Conservation (phyloP, 1,140 invertebrate genomes). For the Tetramorium parvispinum region DNA sequence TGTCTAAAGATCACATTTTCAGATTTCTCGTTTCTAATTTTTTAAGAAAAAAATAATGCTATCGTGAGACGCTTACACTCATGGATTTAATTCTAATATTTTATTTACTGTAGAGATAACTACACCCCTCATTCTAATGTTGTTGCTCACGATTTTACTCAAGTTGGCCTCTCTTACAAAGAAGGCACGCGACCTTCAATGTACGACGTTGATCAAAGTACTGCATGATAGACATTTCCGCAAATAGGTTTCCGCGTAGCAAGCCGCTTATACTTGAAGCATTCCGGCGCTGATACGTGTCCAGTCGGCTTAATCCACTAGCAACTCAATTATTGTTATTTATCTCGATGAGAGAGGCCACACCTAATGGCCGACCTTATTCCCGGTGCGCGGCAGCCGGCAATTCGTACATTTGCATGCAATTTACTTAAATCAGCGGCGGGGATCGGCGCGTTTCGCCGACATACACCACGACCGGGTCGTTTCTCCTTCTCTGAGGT, state of each 20-base stretch:
- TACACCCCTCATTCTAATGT: slow-evolving; percentile 14
- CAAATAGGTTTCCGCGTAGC: slow-evolving; percentile 51
- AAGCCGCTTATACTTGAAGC: slow-evolving; percentile 5
- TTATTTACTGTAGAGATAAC: not conserved
- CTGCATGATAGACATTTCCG: slow-evolving; percentile 6
- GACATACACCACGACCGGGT: slow-evolving; percentile 69
- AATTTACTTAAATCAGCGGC: slow-evolving; percentile 76
- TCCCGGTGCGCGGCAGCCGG: slow-evolving; percentile 62
- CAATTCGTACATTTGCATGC: slow-evolving; percentile 76
- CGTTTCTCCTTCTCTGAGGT: slow-evolving; percentile 64
- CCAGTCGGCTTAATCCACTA: slow-evolving; percentile 58
- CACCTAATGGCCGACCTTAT: slow-evolving; percentile 75
- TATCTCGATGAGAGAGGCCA: slow-evolving; percentile 64
- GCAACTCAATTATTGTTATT: slow-evolving; percentile 71
- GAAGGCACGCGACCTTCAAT: slow-evolving; percentile 25
- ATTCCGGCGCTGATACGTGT: slow-evolving; percentile 56
- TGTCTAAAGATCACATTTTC: not conserved
- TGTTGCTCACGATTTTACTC: slow-evolving; percentile 6
- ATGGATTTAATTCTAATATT: not conserved
- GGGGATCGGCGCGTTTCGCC: slow-evolving; percentile 63
- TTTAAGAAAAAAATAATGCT: not conserved
- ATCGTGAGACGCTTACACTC: not conserved
- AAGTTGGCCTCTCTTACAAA: not conserved
- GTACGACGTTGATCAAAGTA: slow-evolving; percentile 41
- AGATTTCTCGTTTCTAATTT: not conserved